phyloP scores from a whole-genome alignment of 1,140 invertebrate genomes.

The Lycorma delicatula region DNA sequence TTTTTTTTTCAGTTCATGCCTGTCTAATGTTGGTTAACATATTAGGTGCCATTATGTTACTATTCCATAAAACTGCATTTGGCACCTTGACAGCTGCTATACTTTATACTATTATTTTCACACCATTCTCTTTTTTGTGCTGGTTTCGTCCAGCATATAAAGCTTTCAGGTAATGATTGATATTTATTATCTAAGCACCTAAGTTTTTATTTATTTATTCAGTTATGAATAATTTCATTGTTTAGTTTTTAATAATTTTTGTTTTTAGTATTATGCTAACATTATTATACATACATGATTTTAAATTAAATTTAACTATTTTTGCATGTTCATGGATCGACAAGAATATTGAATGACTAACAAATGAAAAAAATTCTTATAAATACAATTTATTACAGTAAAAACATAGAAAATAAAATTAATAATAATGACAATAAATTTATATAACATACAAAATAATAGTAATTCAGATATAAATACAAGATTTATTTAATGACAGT shows the following conservation, averaged over 20 bases:
- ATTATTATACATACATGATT: too few species aligned
- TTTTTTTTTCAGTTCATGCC: slow-evolving; percentile 74
- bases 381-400: too few species aligned
- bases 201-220: slow-evolving; percentile 2
- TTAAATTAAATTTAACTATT: too few species aligned
- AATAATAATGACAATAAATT: too few species aligned
- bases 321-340: too few species aligned
- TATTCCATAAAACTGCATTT: slow-evolving; percentile 53
- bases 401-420: too few species aligned
- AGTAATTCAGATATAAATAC: too few species aligned
- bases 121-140: slow-evolving; percentile 94
- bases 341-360: too few species aligned
- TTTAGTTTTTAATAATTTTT: slow-evolving; percentile 18
- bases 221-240: slow-evolving; percentile 7
- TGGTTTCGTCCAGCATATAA: slow-evolving; percentile 89
- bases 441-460: too few species aligned
- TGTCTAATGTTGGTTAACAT: slow-evolving; percentile 78
- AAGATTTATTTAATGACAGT: too few species aligned
- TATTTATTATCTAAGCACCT: slow-evolving; percentile 3
- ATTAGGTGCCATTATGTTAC: slow-evolving; percentile 65
- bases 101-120: slow-evolving; percentile 84
- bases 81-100: slow-evolving; percentile 83
- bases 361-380: too few species aligned
- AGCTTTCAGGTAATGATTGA: slow-evolving; percentile 58
- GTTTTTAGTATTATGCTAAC: too few species aligned